These are phyloP conservation scores for Microctenopoma lineatum DNA, from an alignment of 2,797 vertebrate genomes.

Conservation along the genomic window DNA sequence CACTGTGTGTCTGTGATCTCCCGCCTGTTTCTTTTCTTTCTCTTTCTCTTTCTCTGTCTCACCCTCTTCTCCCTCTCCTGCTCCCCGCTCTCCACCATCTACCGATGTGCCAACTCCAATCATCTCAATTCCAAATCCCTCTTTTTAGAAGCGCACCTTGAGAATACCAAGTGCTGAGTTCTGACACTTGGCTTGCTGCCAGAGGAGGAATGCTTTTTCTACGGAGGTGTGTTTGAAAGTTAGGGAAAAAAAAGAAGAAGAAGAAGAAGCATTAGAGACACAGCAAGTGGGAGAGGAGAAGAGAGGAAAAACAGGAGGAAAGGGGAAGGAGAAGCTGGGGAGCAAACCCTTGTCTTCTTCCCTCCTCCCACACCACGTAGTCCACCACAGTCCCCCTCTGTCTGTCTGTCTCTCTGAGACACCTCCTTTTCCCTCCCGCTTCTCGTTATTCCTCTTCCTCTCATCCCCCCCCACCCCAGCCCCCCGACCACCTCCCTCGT, in stretches of 20 bases:
- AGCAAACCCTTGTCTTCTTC: conserved; percentile 35
- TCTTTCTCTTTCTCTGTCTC: conserved; percentile 18
- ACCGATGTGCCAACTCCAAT: conserved; percentile 73
- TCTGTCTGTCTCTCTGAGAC: conserved; percentile 32
- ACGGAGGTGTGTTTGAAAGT: conserved; percentile 63
- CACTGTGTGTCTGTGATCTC: conserved; percentile 41
- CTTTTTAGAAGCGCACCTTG: conserved; percentile 71
- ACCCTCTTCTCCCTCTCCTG: background rate
- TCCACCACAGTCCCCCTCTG: conserved; percentile 21
- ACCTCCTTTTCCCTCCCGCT: conserved; percentile 46
- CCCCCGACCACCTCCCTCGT: conserved; percentile 52
- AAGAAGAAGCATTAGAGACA: conserved; percentile 34
- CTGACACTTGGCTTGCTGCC: conserved; percentile 71
- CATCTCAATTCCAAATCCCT: conserved; percentile 78
- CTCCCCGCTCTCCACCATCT: conserved; percentile 19
- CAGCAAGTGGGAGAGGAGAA: conserved; percentile 34
- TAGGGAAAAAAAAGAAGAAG: background rate
- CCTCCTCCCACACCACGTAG: conserved; percentile 37
- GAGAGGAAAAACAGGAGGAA: conserved; percentile 12
- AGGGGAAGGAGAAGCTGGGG: conserved; percentile 30
- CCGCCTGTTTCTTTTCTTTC: conserved; percentile 23
- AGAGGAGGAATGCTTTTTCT: conserved; percentile 57
- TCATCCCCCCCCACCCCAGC: background rate
- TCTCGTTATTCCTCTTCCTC: conserved; percentile 48
- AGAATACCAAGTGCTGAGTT: conserved; percentile 74